Conservation (phyloP, 1,140 invertebrate species). For the Anagrus nilaparvatae region DNA sequence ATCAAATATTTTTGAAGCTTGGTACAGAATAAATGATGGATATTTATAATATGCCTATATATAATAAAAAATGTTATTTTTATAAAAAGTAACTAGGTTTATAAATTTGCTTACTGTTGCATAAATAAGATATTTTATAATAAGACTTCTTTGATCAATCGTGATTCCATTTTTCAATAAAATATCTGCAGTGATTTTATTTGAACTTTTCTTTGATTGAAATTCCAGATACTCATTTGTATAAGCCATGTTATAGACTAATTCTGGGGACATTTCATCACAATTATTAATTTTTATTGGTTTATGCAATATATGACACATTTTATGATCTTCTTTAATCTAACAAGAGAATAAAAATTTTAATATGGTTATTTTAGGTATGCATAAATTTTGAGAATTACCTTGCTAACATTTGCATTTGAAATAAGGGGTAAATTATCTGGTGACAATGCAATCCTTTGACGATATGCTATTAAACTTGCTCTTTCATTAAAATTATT, state of each 20-base stretch:
- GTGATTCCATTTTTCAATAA: conserved; percentile 17
- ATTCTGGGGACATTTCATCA: conserved; percentile 4
- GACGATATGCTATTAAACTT: no score
- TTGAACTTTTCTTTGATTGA: conserved; percentile 10
- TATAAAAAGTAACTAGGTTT: neutral
- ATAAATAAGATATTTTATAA: conserved; percentile 20
- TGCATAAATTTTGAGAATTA: neutral
- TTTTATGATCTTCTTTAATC: conserved; percentile 12
- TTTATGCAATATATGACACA: no score
- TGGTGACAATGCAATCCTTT: conserved; percentile 5
- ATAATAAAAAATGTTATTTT: conserved; percentile 2
- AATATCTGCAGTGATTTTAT: conserved; percentile 4
- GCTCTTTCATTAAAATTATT: no score
- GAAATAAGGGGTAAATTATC: conserved; percentile 5
- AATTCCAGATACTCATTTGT: conserved; percentile 8
- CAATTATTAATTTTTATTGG: no score
- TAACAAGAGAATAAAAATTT: neutral
- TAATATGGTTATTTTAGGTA: neutral
- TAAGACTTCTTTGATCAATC: conserved; percentile 18
- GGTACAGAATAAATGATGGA: conserved; percentile 20
- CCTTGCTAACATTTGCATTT: neutral
- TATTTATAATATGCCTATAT: conserved; percentile 18
- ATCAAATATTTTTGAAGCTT: conserved; percentile 26
- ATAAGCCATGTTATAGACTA: conserved; percentile 13
- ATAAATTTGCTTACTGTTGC: conserved; percentile 14